Conservation (phyloP, 2,113 vertebrate species). For the Gadus chalcogrammus region DNA sequence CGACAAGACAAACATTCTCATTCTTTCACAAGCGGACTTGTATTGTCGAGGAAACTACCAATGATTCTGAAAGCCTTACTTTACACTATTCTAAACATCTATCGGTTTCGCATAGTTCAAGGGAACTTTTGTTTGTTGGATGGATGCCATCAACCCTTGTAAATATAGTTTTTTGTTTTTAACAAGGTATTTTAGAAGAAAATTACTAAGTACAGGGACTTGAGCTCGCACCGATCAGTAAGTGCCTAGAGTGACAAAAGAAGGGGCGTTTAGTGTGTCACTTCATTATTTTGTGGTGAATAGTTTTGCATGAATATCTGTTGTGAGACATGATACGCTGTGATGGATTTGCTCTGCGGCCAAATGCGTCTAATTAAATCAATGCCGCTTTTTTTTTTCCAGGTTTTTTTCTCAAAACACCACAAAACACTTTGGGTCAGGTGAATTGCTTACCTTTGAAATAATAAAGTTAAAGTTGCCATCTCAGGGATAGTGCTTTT, state of each 20-base stretch:
- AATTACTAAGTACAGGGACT: constrained; percentile 20
- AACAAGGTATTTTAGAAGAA: constrained; percentile 17
- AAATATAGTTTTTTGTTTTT: no score
- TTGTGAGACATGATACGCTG: constrained; percentile 51
- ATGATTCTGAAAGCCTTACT: no score
- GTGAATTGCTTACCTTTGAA: constrained; percentile 37
- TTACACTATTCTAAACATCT: no score
- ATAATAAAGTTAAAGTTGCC: constrained; percentile 11
- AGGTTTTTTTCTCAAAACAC: not conserved
- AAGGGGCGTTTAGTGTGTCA: constrained; percentile 48
- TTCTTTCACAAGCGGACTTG: no score
- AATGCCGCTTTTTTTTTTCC: not conserved
- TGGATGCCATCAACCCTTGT: no score
- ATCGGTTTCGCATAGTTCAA: no score
- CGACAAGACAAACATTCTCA: no score
- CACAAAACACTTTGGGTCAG: constrained; percentile 8
- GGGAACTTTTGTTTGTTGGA: no score
- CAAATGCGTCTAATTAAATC: constrained; percentile 56
- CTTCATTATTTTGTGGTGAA: constrained; percentile 61
- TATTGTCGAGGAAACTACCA: no score
- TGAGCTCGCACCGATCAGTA: constrained; percentile 27
- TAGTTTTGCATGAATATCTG: constrained; percentile 69
- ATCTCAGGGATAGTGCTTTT: not conserved
- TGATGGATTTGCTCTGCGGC: constrained; percentile 63
- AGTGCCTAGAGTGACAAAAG: constrained; percentile 54